These are phyloP conservation scores for Sarcoramphus papa DNA, from an alignment of 2,797 vertebrate species.

Conservation along the genomic window DNA sequence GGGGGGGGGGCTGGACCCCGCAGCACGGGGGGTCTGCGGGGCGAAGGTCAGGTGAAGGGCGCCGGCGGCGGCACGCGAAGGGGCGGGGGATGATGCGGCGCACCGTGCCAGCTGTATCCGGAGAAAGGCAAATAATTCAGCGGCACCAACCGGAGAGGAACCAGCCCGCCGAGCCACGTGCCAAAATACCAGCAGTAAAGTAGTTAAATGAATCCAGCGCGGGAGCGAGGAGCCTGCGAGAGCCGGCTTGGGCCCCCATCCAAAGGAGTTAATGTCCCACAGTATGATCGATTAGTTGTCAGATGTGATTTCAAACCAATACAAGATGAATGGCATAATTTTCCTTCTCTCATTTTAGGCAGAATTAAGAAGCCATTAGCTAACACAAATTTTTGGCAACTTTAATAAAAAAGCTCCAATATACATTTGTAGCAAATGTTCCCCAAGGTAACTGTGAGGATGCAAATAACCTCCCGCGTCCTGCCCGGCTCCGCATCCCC, in stretches of 20 bases:
- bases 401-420: conserved; percentile 74
- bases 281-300: conserved; percentile 96
- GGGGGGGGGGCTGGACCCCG: not conserved
- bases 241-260: conserved; percentile 87
- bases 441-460: conserved; percentile 54
- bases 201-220: conserved; percentile 74
- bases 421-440: conserved; percentile 58
- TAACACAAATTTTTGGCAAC: conserved; percentile 83
- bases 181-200: conserved; percentile 84
- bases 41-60: conserved; percentile 49
- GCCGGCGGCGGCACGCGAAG: not conserved
- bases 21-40: not conserved
- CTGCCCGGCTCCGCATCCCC: too few relatives aligned
- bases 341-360: conserved; percentile 76
- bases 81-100: not conserved
- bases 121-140: conserved; percentile 57
- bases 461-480: not conserved
- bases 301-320: conserved; percentile 90
- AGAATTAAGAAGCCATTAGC: conserved; percentile 84
- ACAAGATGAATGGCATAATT: conserved; percentile 93
- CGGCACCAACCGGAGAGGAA: conserved; percentile 43
- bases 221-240: conserved; percentile 67
- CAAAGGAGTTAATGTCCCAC: conserved; percentile 98
- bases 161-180: conserved; percentile 69
- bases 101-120: conserved; percentile 48